Conservation (phyloP, 2,797 vertebrate species). For the Rhabdomys pumilio region DNA sequence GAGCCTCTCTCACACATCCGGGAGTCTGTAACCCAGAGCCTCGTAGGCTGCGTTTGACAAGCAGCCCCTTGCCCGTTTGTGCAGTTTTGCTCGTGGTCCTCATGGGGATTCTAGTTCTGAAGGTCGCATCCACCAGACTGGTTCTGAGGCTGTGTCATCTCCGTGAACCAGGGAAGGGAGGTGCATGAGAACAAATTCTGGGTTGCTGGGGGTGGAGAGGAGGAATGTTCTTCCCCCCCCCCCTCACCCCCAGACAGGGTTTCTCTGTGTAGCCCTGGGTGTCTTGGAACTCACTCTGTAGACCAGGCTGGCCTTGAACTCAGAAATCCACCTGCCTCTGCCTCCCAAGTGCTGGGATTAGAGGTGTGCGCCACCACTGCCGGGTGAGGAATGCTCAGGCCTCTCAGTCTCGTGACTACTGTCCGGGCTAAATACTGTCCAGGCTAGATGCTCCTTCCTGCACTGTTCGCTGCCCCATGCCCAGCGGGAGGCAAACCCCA, state of each 20-base stretch:
- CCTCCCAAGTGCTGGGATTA: too few species aligned
- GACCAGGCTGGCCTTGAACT: too few species aligned
- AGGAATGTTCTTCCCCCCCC: too few species aligned
- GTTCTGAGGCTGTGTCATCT: neutral
- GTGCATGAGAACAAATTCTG: neutral
- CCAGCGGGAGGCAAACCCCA: neutral
- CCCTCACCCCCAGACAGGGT: too few species aligned
- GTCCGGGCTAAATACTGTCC: too few species aligned
- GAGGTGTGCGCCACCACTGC: too few species aligned
- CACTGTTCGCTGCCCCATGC: neutral
- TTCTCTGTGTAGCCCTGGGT: too few species aligned
- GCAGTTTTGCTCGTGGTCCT: neutral
- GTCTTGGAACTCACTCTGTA: too few species aligned
- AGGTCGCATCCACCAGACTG: neutral
- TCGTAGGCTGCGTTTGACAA: neutral
- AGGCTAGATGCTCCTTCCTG: neutral
- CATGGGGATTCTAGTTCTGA: neutral
- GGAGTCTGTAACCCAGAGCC: neutral
- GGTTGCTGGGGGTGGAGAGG: too few species aligned
- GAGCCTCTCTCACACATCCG: neutral
- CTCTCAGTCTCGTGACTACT: fast-evolving
- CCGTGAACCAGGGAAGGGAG: too few species aligned
- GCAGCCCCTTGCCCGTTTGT: neutral
- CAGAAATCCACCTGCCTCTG: too few species aligned
- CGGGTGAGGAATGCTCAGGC: too few species aligned